Conservation (phyloP, 2,888 invertebrate genomes). For the Agrotis exclamationis region DNA sequence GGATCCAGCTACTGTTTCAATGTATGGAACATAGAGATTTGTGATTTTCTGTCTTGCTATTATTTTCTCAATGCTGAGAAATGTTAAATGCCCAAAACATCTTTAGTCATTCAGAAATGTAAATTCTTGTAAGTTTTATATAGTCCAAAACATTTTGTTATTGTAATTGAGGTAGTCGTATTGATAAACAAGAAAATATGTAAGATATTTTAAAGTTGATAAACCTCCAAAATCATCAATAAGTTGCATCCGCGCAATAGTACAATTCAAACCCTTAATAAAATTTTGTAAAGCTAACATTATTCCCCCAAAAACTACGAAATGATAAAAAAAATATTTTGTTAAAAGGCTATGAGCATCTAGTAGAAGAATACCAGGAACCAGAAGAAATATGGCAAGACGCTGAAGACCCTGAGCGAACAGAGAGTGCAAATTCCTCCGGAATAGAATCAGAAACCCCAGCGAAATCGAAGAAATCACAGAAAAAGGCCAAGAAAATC, state of each 20-base stretch:
- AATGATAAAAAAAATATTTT: constrained; percentile 23
- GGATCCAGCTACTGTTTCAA: no score
- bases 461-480: constrained; percentile 71
- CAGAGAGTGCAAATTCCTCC: constrained; percentile 71
- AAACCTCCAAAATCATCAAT: background rate
- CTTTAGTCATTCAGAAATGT: background rate
- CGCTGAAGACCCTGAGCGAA: constrained; percentile 68
- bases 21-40: no score
- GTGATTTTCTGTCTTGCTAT: background rate
- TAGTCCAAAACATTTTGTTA: background rate
- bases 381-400: constrained; percentile 81
- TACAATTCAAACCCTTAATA: background rate
- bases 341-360: constrained; percentile 86
- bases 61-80: background rate
- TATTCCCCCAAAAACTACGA: background rate
- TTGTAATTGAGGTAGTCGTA: background rate
- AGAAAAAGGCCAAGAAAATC: constrained; percentile 72
- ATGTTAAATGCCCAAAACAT: background rate
- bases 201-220: background rate
- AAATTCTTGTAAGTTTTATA: background rate
- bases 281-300: background rate
- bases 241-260: background rate
- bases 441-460: constrained; percentile 61
- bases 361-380: constrained; percentile 83
- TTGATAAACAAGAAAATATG: background rate